Conservation (phyloP, 2,113 vertebrate species). For the Nesoenas mayeri region DNA sequence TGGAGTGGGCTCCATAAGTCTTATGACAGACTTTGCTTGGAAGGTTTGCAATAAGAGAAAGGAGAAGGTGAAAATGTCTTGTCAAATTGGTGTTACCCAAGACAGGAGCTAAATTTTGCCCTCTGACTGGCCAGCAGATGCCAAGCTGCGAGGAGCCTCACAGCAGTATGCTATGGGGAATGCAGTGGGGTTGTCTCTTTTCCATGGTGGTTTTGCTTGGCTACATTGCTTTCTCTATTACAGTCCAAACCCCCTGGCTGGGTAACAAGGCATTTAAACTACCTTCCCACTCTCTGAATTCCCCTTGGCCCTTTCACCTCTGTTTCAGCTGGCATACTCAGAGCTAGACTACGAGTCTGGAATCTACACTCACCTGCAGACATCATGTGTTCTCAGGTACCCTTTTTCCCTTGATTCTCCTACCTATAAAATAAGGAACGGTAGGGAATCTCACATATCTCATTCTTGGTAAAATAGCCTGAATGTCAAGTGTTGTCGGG, state of each 20-base stretch:
- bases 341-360: background rate
- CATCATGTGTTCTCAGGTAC: background rate
- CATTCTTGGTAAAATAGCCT: background rate
- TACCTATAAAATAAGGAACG: background rate
- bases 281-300: background rate
- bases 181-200: accelerated
- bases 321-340: background rate
- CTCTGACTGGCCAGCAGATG: background rate
- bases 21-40: background rate
- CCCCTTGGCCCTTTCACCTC: background rate
- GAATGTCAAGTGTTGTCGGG: background rate
- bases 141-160: background rate
- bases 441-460: background rate
- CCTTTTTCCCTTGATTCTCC: background rate
- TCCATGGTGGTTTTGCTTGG: background rate
- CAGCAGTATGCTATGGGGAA: background rate
- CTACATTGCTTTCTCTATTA: background rate
- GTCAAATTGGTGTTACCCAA: background rate
- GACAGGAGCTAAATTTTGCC: background rate
- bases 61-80: background rate
- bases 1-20: background rate
- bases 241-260: background rate
- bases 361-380: background rate
- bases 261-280: background rate
- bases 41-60: background rate